Evolutionary conservation across 2,113 vertebrate genomes (phyloP), one percentile per base, ranked within the genome.

Genomic region (Leptodactylus fuscus): DNA sequence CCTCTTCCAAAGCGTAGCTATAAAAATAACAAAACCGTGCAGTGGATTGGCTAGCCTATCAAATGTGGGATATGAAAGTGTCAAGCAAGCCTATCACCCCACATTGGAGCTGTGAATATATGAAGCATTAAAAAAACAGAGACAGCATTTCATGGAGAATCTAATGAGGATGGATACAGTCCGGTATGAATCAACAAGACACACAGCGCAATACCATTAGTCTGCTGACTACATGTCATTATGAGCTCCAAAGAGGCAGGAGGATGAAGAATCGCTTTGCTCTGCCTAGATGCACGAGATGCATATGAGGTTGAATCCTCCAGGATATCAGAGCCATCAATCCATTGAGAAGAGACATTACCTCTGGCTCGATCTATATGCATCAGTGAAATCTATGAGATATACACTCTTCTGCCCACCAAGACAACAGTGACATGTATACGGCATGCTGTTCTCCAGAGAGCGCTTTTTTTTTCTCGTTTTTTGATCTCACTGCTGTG

Each of bases 131-230:
- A 86, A 86, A 85, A 86, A 60, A 65, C 84, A 73, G 84, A 81
- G 84, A 86, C 84, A 81, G 84, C 84, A 41, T 86, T 86, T 86
- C 84, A 86, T 86, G 77, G 84, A 86, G 84, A 86, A 86, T 86
- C 84, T 86, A 86, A 86, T 86, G 84, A 86, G 84, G 76, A 86
- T 81, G 67, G 84, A 86, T 81, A 86, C 84, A 58, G 84, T 86
- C 84, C 84, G 65, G 84, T 48, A 86, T 86, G 84, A 86, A 86
- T 86, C 84, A 86, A 86, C 84, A 86, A 86, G 84, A 86, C 84
- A 86, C 83, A 85, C 65, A 86, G 84, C 78, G 84, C 77, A 81
- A 86, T 86, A 62, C 84, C 84, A 86, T 86, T 86, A 86, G 84
- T 86, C 84, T 86, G 84, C 84, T 86, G 84, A 86, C 84, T 86